Percentiles rank a stretch among this genome's conserved stretches.
These are phyloP conservation scores for Sylvia atricapilla DNA, from an alignment of 2,113 vertebrate genomes.

Conservation along the genomic window DNA sequence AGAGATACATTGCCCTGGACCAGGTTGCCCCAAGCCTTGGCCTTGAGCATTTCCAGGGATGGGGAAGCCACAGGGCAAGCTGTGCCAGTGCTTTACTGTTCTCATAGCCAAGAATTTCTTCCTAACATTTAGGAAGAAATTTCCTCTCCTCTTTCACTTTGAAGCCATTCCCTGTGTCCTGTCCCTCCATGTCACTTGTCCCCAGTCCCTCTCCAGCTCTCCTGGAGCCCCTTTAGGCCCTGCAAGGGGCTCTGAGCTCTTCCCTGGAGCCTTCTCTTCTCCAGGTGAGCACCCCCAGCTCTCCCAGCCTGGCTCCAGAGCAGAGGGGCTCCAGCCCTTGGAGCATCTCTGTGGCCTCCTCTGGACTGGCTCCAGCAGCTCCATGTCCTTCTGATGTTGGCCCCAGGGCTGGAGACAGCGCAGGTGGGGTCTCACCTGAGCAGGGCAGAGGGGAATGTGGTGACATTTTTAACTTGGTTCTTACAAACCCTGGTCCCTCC, in stretches of 20 bases:
- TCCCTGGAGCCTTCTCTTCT: background rate
- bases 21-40: background rate
- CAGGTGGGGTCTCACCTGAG: background rate
- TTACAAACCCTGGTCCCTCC: background rate
- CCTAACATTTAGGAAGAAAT: background rate
- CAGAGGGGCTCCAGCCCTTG: background rate
- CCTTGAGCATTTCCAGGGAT: background rate
- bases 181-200: background rate
- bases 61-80: background rate
- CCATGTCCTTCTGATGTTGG: accelerated
- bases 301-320: background rate
- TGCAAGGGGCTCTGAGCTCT: background rate
- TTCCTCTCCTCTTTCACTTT: too few species aligned
- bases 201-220: background rate
- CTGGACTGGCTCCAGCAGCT: background rate
- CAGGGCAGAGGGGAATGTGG: accelerated
- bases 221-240: background rate
- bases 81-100: background rate
- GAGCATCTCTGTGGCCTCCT: background rate
- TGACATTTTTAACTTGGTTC: background rate
- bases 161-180: background rate
- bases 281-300: background rate
- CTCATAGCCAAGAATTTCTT: background rate
- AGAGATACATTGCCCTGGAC: background rate
- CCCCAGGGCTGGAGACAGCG: background rate